phyloP scores from a whole-genome alignment of 1,140 invertebrate species.

The Bombus polaris region DNA sequence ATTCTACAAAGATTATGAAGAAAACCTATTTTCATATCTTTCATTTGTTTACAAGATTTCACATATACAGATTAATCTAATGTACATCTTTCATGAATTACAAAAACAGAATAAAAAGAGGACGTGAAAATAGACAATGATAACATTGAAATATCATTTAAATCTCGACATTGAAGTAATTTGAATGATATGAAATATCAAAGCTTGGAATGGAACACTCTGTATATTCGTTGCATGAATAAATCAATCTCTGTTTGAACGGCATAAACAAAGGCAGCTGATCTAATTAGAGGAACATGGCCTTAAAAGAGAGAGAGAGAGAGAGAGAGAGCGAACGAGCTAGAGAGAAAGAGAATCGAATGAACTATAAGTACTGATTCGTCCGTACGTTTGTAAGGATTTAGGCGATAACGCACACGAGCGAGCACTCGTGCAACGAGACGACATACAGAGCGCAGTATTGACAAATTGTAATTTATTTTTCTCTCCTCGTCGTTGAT shows the following conservation, averaged over 20 bases:
- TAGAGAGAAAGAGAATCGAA: conserved; percentile 26
- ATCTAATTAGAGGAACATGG: conserved; percentile 50
- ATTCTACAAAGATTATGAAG: neutral
- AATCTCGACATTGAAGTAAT: neutral
- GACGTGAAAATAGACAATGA: neutral
- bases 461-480: conserved; percentile 82
- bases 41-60: neutral
- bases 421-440: conserved; percentile 66
- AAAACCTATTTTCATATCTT: neutral
- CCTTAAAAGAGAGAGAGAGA: conserved; percentile 53
- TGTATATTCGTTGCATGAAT: neutral
- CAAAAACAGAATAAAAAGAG: neutral
- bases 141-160: neutral
- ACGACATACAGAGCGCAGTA: conserved; percentile 78
- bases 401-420: conserved; percentile 60
- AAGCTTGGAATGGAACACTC: neutral
- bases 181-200: neutral
- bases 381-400: conserved; percentile 65
- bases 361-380: conserved; percentile 60
- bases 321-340: neutral
- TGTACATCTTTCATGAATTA: neutral
- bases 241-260: neutral
- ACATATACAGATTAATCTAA: neutral
- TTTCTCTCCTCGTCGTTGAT: conserved; percentile 67
- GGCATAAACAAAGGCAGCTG: conserved; percentile 11